phyloP scores from a whole-genome alignment of 1,140 invertebrate genomes.

The Zaprionus inermis region DNA sequence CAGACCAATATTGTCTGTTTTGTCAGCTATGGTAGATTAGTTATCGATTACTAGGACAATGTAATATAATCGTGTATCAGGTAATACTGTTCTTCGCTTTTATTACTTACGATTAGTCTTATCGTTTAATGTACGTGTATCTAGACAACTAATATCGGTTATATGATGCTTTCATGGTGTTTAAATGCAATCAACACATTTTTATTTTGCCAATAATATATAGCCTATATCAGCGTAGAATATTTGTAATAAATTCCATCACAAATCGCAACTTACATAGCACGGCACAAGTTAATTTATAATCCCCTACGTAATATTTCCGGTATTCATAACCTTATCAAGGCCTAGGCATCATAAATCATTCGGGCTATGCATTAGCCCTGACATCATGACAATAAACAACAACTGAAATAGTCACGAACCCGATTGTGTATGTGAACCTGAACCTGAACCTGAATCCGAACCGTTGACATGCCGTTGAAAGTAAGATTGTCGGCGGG shows the following conservation, averaged over 20 bases:
- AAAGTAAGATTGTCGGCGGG: constrained; percentile 31
- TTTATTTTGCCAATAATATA: too few relatives aligned
- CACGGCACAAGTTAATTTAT: constrained; percentile 9
- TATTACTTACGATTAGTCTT: constrained; percentile 2
- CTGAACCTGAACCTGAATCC: neutral
- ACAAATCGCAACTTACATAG: too few relatives aligned
- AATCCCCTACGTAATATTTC: constrained; percentile 1
- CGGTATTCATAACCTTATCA: constrained; percentile 1
- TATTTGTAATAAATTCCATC: too few relatives aligned
- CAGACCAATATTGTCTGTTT: neutral
- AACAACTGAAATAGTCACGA: constrained; percentile 8
- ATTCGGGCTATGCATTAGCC: constrained; percentile 5
- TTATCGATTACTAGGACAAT: neutral
- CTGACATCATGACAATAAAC: neutral
- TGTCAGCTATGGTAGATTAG: neutral
- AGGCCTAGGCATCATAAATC: constrained; percentile 6
- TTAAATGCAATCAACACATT: neutral
- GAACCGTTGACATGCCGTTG: constrained; percentile 17
- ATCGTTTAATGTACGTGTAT: neutral
- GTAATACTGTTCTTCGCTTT: neutral
- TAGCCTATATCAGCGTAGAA: too few relatives aligned
- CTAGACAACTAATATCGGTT: neutral
- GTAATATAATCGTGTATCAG: neutral
- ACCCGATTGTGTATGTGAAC: neutral
- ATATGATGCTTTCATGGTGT: neutral